Evolutionary conservation across 2,888 invertebrate species (phyloP), one percentile per base, ranked within the genome.

Genomic region (Chironomus tentans): DNA sequence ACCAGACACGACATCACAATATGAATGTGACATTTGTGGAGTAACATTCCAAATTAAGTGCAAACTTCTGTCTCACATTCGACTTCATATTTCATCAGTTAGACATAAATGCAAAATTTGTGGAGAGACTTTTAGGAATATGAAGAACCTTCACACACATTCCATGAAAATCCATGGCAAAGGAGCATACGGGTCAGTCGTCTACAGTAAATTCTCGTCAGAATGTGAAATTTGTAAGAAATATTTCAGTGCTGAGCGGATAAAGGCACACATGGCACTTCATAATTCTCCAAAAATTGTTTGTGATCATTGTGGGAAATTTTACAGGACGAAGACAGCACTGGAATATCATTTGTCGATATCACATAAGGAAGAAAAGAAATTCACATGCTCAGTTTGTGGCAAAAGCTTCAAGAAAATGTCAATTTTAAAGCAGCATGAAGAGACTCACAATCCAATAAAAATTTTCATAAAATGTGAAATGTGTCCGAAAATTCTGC

Each of bases 401-500:
- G 74, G 65, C 12, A 74, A 74, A 68, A 46, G 48, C 10, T 74
- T 68, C 21, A 65, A 68, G 18, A 74, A 74, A 22, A 46, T 74
- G 47, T 62, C 74, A n/a, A 46, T 72, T 24, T 65, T 74, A 13
- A 74, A 68, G 38, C 74, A 74, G n/a, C 74, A 74, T 47, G 74
- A 74, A 74, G 65, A 74, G 13, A 74, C 21, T 68, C 74, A 74
- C 47, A 68, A 68, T 48, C 48, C 65, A n/a, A 48, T 68, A 13
- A 74, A 68, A 65, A 48, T 74, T 48, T 74, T 68, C 12, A 61
- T 74, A 12, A 62, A 74, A 48, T 74, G 74, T 68, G 48, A 74
- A 48, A 68, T 68, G n/a, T 74, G 74, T 15, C n/a, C 46, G 4
- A 68, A 46, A 22, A 47, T 74, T 46, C 15, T 74, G 18, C 74